Conservation (phyloP, 2,888 invertebrate genomes). For the Anagyrus pseudococci region DNA sequence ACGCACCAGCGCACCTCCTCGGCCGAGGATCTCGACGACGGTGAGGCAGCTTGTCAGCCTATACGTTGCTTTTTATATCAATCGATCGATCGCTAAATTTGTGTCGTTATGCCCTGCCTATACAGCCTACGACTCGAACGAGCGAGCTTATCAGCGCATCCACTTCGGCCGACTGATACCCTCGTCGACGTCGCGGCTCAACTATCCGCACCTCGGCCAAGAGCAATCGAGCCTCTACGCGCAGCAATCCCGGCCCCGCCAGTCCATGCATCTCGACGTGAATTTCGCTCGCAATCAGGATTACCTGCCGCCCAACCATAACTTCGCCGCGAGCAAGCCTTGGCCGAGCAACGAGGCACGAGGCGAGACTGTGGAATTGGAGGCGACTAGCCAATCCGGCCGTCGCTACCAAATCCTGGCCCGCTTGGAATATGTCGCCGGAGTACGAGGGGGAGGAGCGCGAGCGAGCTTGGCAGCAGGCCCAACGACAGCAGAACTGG, state of each 20-base stretch:
- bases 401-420: too few species aligned
- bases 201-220: neutral
- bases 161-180: slow-evolving; percentile 26
- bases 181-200: slow-evolving; percentile 1
- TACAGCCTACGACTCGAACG: slow-evolving; percentile 5
- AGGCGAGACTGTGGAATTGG: slow-evolving; percentile 41
- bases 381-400: slow-evolving; percentile 9
- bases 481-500: slow-evolving; percentile 29
- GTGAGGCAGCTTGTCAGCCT: neutral
- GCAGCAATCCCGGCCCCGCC: neutral
- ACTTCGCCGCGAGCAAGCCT: slow-evolving; percentile 44
- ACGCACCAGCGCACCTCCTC: slow-evolving; percentile 40
- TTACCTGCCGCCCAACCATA: slow-evolving; percentile 40
- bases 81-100: neutral
- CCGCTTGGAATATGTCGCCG: slow-evolving; percentile 40
- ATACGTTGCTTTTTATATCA: too few species aligned
- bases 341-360: slow-evolving; percentile 44
- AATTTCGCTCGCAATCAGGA: slow-evolving; percentile 39
- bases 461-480: slow-evolving; percentile 31
- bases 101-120: neutral
- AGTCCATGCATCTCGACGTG: slow-evolving; percentile 25
- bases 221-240: too few species aligned
- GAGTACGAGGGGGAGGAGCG: slow-evolving; percentile 8
- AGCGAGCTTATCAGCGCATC: slow-evolving; percentile 12
- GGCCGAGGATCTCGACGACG: slow-evolving; percentile 13